These are phyloP conservation scores for Labeo calbasu DNA, from an alignment of 2,797 vertebrate genomes.

Conservation along the genomic window DNA sequence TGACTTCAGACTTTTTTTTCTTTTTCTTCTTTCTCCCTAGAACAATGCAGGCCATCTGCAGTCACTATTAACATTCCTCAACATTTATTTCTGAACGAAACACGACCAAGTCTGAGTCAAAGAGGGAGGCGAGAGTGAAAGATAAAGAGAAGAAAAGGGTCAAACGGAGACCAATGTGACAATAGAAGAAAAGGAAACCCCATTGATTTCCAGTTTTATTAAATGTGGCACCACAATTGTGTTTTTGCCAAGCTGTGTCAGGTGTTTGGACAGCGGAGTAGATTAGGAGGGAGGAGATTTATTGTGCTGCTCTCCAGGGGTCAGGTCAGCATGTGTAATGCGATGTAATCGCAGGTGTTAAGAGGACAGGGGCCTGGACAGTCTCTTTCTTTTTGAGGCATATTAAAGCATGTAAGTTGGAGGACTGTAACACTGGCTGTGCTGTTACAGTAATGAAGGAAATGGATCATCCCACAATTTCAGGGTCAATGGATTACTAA, in stretches of 20 bases:
- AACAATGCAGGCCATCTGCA: conserved; percentile 59
- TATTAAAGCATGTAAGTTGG: conserved; percentile 71
- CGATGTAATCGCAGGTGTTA: conserved; percentile 77
- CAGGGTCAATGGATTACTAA: conserved; percentile 66
- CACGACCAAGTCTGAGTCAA: conserved; percentile 42
- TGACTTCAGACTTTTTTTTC: conserved; percentile 69
- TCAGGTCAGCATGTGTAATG: conserved; percentile 75
- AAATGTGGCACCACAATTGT: conserved; percentile 52
- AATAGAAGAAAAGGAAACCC: conserved; percentile 35
- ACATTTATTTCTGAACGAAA: conserved; percentile 71
- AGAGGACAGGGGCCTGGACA: conserved; percentile 66
- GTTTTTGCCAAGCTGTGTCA: conserved; percentile 60
- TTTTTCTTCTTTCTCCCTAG: conserved; percentile 2
- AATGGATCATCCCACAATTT: conserved; percentile 68
- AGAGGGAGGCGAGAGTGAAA: conserved; percentile 24
- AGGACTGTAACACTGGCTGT: not conserved
- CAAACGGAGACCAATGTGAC: conserved; percentile 40
- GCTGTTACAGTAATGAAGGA: conserved; percentile 67
- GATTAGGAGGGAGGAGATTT: conserved; percentile 61
- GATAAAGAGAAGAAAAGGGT: conserved; percentile 21
- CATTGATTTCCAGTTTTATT: conserved; percentile 50
- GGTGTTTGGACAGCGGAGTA: conserved; percentile 64
- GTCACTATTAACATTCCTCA: conserved; percentile 65
- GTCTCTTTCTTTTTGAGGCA: conserved; percentile 68
- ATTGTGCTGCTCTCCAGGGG: conserved; percentile 63